Conservation (phyloP, 2,797 vertebrate genomes). For the Coluber constrictor region DNA sequence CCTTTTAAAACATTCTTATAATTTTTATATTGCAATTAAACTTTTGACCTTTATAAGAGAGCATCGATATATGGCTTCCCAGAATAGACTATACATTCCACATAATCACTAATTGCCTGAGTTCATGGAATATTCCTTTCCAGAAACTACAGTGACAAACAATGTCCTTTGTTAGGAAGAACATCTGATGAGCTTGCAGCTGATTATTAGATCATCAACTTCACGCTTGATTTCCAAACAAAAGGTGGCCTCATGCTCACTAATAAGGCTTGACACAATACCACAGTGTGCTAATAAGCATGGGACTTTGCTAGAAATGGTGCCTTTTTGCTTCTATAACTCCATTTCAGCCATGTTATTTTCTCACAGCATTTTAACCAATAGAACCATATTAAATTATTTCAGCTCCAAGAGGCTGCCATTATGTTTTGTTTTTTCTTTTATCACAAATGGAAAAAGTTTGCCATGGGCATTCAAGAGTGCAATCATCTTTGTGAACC, state of each 20-base stretch:
- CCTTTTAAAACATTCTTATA: neutral
- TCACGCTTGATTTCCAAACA: conserved; percentile 55
- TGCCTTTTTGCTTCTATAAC: neutral
- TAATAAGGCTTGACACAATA: conserved; percentile 46
- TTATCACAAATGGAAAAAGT: neutral
- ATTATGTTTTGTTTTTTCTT: neutral
- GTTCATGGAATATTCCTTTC: conserved; percentile 26
- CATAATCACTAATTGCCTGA: conserved; percentile 26
- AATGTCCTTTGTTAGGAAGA: conserved; percentile 40
- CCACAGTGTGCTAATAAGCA: conserved; percentile 29
- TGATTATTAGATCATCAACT: conserved; percentile 65
- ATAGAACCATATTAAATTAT: neutral
- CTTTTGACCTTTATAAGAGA: neutral
- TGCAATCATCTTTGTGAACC: neutral
- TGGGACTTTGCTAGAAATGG: conserved; percentile 4
- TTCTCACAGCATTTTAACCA: neutral
- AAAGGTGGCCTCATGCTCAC: conserved; percentile 53
- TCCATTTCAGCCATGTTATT: conserved; percentile 1
- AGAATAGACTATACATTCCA: conserved; percentile 35
- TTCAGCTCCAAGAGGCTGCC: neutral
- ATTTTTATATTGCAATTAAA: conserved; percentile 25
- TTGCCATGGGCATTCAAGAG: neutral
- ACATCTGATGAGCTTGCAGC: conserved; percentile 53
- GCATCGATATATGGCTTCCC: conserved; percentile 8
- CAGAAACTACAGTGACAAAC: conserved; percentile 38